These are phyloP conservation scores for Tragelaphus strepsiceros DNA, from an alignment of 2,113 vertebrate species.

Conservation along the genomic window DNA sequence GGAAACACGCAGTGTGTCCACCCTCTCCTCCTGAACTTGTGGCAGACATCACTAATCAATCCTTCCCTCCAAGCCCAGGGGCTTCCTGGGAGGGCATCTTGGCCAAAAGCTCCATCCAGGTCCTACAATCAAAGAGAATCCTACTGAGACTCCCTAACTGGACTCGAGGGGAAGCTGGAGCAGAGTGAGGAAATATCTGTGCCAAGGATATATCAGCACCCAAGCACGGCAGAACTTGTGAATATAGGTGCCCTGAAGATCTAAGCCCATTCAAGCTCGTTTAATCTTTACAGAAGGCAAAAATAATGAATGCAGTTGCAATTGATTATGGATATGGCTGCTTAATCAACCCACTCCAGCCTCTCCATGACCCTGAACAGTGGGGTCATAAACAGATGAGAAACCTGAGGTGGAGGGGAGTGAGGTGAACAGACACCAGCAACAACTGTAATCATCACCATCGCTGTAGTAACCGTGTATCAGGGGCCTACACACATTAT, in stretches of 20 bases:
- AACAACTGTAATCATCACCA: no score
- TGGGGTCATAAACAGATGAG: neutral
- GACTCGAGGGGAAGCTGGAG: neutral
- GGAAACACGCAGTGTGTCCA: no score
- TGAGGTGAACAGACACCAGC: neutral
- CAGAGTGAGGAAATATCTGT: neutral
- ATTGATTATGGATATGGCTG: neutral
- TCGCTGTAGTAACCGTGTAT: rapidly evolving
- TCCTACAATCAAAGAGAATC: neutral
- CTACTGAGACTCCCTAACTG: neutral
- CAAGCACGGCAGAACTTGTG: neutral
- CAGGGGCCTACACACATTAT: rapidly evolving
- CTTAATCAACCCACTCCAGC: neutral
- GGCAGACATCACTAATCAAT: no score
- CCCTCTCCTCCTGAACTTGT: neutral
- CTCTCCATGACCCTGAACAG: neutral
- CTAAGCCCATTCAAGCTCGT: neutral
- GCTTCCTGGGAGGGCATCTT: neutral
- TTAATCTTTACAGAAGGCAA: neutral
- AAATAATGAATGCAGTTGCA: neutral
- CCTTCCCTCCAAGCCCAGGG: no score
- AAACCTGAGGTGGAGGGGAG: no score
- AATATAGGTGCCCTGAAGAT: neutral
- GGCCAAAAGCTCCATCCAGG: neutral
- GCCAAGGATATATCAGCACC: neutral